Percentiles rank a stretch among this genome's conserved stretches.
phyloP scores from a whole-genome alignment of 30 jellyfish, hydroid and myxozoan genomes.

The Hydractinia symbiolongicarpus region DNA sequence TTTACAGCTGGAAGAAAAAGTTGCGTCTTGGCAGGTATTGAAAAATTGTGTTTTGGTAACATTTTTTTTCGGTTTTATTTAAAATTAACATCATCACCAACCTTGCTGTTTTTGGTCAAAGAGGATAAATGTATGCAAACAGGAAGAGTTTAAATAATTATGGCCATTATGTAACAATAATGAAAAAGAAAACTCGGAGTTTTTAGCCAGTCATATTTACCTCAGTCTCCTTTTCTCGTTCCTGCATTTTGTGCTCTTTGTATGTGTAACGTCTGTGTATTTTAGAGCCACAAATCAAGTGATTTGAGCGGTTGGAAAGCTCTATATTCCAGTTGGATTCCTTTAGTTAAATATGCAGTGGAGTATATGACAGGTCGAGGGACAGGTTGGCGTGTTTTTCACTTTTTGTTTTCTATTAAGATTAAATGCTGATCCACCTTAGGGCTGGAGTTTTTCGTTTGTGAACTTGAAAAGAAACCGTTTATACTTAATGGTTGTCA shows the following conservation, averaged over 20 bases:
- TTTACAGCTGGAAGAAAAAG: slow-evolving; percentile 50
- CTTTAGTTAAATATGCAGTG: slow-evolving; percentile 52
- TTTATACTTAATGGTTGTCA: no score
- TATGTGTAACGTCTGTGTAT: background rate
- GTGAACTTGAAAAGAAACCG: no score
- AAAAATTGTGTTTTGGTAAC: background rate
- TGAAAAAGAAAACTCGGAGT: background rate
- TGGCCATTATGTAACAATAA: no score
- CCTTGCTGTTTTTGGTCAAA: no score
- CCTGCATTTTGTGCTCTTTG: background rate
- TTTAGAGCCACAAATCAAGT: slow-evolving; percentile 24
- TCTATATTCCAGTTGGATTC: slow-evolving; percentile 50
- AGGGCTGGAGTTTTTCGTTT: no score
- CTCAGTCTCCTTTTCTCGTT: no score
- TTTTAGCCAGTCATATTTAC: background rate
- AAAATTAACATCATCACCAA: no score
- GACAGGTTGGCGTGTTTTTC: slow-evolving; percentile 31
- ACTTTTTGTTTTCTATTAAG: no score
- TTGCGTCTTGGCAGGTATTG: slow-evolving; percentile 51
- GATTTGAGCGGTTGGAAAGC: slow-evolving; percentile 35
- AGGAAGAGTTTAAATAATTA: no score
- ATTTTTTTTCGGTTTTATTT: no score
- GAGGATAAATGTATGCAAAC: no score
- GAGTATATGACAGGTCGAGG: slow-evolving; percentile 63
- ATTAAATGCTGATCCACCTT: no score